A percentile compares a stretch with the other conserved stretches of the same genome.
Evolutionary conservation across 2,797 vertebrate genomes (phyloP).

Genomic region (Melanotaenia pygmaea): DNA sequence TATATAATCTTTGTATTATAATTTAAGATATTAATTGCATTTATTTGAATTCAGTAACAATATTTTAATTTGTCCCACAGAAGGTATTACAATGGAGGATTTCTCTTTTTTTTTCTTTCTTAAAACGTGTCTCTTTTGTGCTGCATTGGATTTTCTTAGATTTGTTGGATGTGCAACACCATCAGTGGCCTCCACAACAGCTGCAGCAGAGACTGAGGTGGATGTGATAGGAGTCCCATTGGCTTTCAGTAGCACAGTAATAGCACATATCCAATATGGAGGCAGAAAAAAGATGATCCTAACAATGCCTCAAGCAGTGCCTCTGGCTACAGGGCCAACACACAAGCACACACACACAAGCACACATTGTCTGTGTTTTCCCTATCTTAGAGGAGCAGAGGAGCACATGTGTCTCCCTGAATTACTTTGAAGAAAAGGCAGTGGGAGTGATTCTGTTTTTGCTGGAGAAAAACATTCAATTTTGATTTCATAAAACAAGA

Average conservation of each 20-base stretch:
- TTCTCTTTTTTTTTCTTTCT: not conserved
- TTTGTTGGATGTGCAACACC: slow-evolving; percentile 17
- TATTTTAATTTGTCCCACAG: not conserved
- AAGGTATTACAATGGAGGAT: not conserved
- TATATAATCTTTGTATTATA: not conserved
- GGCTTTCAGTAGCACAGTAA: slow-evolving; percentile 65
- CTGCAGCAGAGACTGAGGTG: slow-evolving; percentile 40
- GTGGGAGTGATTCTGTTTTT: slow-evolving; percentile 66
- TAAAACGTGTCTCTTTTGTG: slow-evolving; percentile 6
- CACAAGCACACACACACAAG: slow-evolving; percentile 31
- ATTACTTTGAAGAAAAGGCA: slow-evolving; percentile 64
- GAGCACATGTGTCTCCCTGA: slow-evolving; percentile 63
- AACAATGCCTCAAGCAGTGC: slow-evolving; percentile 75
- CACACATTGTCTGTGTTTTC: slow-evolving; percentile 57
- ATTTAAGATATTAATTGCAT: not conserved
- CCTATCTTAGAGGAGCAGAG: slow-evolving; percentile 54
- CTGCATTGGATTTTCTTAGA: slow-evolving; percentile 25
- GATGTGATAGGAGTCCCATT: slow-evolving; percentile 58
- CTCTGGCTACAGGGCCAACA: slow-evolving; percentile 67
- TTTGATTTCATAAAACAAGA: slow-evolving; percentile 67
- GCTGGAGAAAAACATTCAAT: slow-evolving; percentile 64
- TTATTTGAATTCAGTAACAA: not conserved
- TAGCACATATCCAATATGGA: slow-evolving; percentile 68
- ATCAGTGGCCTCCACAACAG: slow-evolving; percentile 34
- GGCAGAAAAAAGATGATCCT: slow-evolving; percentile 74